Percentiles rank a stretch among this genome's conserved stretches.
Conservation (phyloP, 1,140 invertebrate genomes). For the Heterodera carotae region DNA sequence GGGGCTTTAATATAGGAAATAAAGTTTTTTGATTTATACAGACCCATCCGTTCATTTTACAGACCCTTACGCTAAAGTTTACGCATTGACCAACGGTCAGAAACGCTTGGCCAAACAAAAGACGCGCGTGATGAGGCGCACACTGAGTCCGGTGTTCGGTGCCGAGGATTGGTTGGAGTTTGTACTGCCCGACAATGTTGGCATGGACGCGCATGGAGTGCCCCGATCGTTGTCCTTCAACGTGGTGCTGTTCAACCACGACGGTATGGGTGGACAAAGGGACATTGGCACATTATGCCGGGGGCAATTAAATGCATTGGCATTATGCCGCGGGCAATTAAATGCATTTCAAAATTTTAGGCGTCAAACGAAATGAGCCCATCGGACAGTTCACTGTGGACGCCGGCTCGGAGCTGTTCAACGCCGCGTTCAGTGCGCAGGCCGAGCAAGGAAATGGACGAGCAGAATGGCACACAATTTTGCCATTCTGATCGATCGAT, state of each 20-base stretch:
- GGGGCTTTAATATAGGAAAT: too few species aligned
- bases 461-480: constrained; percentile 42
- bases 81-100: constrained; percentile 92
- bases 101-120: constrained; percentile 93
- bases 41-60: constrained; percentile 47
- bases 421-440: constrained; percentile 15
- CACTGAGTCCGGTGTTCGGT: constrained; percentile 91
- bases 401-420: constrained; percentile 32
- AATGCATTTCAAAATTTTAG: too few species aligned
- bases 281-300: too few species aligned
- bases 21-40: too few species aligned
- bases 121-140: constrained; percentile 96
- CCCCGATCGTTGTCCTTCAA: constrained; percentile 43
- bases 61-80: constrained; percentile 89
- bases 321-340: too few species aligned
- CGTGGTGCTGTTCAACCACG: constrained; percentile 48
- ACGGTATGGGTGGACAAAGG: constrained; percentile 18
- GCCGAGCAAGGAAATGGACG: constrained; percentile 27
- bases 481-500: constrained; percentile 9
- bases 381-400: constrained; percentile 48
- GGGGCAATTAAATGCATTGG: too few species aligned
- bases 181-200: constrained; percentile 67
- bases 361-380: constrained; percentile 53
- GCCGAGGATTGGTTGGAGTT: constrained; percentile 81
- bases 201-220: constrained; percentile 10